Evolutionary conservation across 2,888 invertebrate genomes (phyloP), one percentile per base, ranked within the genome.

Genomic region (Orthosia gracilis): DNA sequence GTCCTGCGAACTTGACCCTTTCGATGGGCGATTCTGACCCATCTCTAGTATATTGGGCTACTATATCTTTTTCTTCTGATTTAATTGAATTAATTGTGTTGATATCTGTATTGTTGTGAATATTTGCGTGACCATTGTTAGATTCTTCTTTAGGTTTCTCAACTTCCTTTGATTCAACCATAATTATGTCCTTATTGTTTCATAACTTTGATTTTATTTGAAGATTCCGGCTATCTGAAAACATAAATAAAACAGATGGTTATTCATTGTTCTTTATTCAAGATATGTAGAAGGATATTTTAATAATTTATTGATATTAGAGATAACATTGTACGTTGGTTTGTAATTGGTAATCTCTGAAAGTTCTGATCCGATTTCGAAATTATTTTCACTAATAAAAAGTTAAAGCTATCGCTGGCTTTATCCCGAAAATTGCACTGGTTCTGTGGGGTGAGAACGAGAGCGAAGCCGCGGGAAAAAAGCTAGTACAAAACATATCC

Each of bases 1-100:
- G 87, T 0, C 96, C 96, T 85, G 96, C 91, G 81, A 96, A 96
- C 83, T 95, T 96, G 1, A 96, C 96, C 66, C 94, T 90, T 47
- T 95, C 96, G 9, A 91, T 91, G 0, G 92, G 92, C 13, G 92
- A 92, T n/a, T 93, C 93, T 18, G 91, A 88, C 9, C 88, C 85
- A 21, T 87, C 84, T 58, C 92, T 92, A 40, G 86, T 89, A 73
- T 90, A 93, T 76, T 91, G 90, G 1, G 89, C 91, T 54, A 90
- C 84, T 12, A 91, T 80, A n/a, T 91, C 89, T 17, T 91, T 85
- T 18, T 80, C 71, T 89, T 93, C 91, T 90, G 93, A 93, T 89
- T 95, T 95, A 4, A 94, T 79, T 0, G 94, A 92, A 82, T 94
- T 95, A 23, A 95, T 91, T 94, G 92, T 94, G 90, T 94, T 91